phyloP scores from a whole-genome alignment of 2,888 invertebrate genomes.

The Polymixis flavicincta region DNA sequence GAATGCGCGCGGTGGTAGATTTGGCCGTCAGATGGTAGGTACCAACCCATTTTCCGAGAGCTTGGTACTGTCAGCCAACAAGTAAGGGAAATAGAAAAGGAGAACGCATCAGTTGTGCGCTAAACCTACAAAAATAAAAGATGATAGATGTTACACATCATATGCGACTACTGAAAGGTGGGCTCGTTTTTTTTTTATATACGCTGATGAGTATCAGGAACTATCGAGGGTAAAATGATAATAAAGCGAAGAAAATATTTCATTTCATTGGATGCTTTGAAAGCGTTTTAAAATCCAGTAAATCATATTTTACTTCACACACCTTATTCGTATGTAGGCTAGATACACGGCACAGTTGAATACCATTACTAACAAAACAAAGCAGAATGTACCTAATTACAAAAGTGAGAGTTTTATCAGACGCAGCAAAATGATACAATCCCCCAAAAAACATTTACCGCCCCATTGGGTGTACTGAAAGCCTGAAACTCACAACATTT shows the following conservation, averaged over 20 bases:
- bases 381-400: background rate
- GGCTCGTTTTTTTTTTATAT: background rate
- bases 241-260: no score
- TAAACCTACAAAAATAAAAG: no score
- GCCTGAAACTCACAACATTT: constrained; percentile 55
- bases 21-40: no score
- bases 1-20: no score
- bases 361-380: background rate
- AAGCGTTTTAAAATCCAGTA: background rate
- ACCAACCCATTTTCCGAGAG: no score
- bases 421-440: background rate
- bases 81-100: no score
- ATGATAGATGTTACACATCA: no score
- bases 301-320: background rate
- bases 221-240: background rate
- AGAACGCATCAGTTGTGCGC: no score
- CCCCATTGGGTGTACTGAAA: constrained; percentile 32
- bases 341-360: background rate
- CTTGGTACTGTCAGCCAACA: no score
- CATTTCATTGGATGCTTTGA: background rate
- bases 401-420: background rate
- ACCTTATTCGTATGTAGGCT: background rate
- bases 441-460: constrained; percentile 24
- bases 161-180: no score
- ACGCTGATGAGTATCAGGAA: background rate